These are phyloP conservation scores for Hirtodrosophila confusa DNA, from an alignment of 2,888 invertebrate species.

Conservation along the genomic window DNA sequence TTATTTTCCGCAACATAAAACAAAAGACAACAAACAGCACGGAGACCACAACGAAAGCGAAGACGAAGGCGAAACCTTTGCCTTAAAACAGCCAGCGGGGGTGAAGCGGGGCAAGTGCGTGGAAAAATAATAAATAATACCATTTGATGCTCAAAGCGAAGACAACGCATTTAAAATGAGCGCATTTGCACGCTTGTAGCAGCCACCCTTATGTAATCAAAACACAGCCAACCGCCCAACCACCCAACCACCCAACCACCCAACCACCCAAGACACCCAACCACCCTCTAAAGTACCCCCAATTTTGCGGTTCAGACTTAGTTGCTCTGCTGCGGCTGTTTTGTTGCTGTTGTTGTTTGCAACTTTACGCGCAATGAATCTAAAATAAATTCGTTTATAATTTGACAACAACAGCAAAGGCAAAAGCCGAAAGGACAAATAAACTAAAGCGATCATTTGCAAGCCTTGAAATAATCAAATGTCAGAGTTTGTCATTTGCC, in stretches of 20 bases:
- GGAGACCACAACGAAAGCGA: constrained; percentile 21
- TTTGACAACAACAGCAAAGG: constrained; percentile 71
- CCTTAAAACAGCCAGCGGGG: constrained; percentile 22
- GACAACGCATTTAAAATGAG: constrained; percentile 73
- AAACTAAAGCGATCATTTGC: constrained; percentile 45
- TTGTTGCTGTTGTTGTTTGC: constrained; percentile 63
- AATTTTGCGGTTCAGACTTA: constrained; percentile 39
- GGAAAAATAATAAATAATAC: constrained; percentile 76
- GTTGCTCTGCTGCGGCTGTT: constrained; percentile 28
- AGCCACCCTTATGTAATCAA: constrained; percentile 32
- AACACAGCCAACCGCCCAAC: neutral
- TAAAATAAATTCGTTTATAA: constrained; percentile 83
- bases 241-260: constrained; percentile 4
- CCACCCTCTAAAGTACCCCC: constrained; percentile 24
- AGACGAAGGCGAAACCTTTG: constrained; percentile 35
- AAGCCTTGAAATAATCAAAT: constrained; percentile 74
- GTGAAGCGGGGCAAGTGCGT: constrained; percentile 25
- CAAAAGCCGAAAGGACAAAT: constrained; percentile 14
- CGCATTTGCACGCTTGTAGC: constrained; percentile 72
- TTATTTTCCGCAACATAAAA: constrained; percentile 79
- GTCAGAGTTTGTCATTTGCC: constrained; percentile 38
- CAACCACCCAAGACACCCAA: constrained; percentile 33
- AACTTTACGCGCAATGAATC: constrained; percentile 83
- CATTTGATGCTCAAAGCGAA: constrained; percentile 76
- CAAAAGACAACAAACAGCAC: constrained; percentile 76